Base-by-base conservation (phyloP, 2,888 invertebrate genomes). In the Melinaea menophilus region DNA sequence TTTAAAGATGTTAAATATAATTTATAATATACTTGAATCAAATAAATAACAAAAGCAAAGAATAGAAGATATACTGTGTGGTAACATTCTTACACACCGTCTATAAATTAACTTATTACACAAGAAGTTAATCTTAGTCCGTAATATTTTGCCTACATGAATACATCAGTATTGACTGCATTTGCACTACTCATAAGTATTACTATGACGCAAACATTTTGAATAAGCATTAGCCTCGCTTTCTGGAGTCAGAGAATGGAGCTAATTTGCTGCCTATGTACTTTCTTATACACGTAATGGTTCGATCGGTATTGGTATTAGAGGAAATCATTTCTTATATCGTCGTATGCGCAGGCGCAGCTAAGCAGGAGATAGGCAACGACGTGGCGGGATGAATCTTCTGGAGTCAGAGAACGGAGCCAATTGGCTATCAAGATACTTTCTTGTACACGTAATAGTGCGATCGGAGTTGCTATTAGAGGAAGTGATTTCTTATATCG, bases 351-450 rank as follows among this genome's bases (percentile, higher is more conserved):
- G 74, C 76, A 74, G 74, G 76, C 77, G 79, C 74, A 72, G 70
- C 51, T 31, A 9, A 62, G 64, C 61, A 62, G 81, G 81, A 79
- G 79, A 78, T 74, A 71, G 65, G 33, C 56, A 71, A 75, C 74
- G 79, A 82, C 84, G 82, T 80, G 82, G 81, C 67, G 80, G 80
- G 90, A 90, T 90, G 86, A 84, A 88, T 22, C 22, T 80, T 79
- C 82, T 79, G 74, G 74, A 77, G 70, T 67, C 66, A 72, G 74
- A 76, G 78, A 79, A 77, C 75, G 70, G 71, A 74, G 72, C 73
- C 73, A 76, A 73, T 79, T 71, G 69, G 64, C 71, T 65, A 60
- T 66, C 67, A 66, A 66, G 35, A 56, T 60, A 67, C 67, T 73
- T 73, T 72, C 69, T 71, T 57, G 64, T 70, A 68, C 68, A 63